These are phyloP conservation scores for Vimba vimba DNA, from an alignment of 2,113 vertebrate species.

Conservation along the genomic window DNA sequence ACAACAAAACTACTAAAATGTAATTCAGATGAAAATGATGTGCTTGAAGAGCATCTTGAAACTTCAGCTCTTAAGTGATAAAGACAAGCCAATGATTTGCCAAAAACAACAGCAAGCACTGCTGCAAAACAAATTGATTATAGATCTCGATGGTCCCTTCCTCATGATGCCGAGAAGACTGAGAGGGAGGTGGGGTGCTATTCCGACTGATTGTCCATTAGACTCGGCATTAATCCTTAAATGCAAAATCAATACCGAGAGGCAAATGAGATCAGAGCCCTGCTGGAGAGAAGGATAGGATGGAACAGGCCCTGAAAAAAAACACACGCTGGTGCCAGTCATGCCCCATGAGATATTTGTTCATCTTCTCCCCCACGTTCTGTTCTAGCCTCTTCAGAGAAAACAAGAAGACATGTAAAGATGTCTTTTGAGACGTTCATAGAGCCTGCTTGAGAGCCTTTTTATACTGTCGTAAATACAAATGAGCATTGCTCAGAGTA, in stretches of 20 bases:
- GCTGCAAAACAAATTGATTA: slow-evolving; percentile 52
- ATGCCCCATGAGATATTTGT: neutral
- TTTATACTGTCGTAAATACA: neutral
- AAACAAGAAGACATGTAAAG: neutral
- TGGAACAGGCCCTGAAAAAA: neutral
- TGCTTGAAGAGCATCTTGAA: neutral
- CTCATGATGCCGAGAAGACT: slow-evolving; percentile 29
- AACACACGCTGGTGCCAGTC: neutral
- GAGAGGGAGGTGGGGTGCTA: slow-evolving; percentile 37
- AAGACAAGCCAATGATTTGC: slow-evolving; percentile 34
- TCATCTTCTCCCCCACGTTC: neutral
- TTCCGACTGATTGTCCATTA: slow-evolving; percentile 55
- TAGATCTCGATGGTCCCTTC: slow-evolving; percentile 14
- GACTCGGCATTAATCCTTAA: slow-evolving; percentile 54
- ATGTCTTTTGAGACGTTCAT: neutral
- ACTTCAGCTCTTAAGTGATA: neutral
- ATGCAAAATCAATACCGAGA: slow-evolving; percentile 57
- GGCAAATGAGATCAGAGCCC: slow-evolving; percentile 46
- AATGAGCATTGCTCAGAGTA: neutral
- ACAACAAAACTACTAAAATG: neutral
- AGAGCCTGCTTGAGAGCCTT: neutral
- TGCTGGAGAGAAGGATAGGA: slow-evolving; percentile 28
- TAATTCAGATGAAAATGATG: neutral
- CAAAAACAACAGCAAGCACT: slow-evolving; percentile 43
- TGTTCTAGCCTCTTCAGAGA: neutral